Evolutionary conservation across 1,140 invertebrate genomes (phyloP), one percentile per base, ranked within the genome.

Genomic region (Charaxes varanes): DNA sequence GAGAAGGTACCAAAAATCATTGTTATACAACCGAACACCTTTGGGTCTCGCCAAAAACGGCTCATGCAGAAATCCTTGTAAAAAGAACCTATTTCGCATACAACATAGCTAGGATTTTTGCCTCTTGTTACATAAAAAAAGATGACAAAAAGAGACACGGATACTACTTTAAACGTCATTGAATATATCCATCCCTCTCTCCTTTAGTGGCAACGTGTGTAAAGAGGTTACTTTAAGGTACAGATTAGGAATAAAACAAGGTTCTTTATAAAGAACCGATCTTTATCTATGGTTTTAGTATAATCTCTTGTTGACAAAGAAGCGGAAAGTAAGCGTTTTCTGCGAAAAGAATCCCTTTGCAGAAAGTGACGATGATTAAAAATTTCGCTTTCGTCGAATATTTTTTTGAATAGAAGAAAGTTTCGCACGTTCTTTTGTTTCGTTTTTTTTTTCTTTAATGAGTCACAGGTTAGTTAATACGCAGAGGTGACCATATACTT

Each of bases 261-360:
- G 19, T 12, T 27, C 18, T 44, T 44, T 32, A 33, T 28, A 18
- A 41, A 44, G 26, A 27, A 28, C 22, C 12, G 41, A 36, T 36
- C 52, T 43, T 38, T 63, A 67, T 69, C 59, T 55, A 38, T 24
- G 58, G 67, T 47, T 64, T 69, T 62, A 51, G 56, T 60, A 70
- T 78, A 78, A 78, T 74, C 73, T 76, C 70, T 72, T 78, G 73
- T 78, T 74, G 73, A 68, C 59, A 59, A 55, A 55, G 46, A 63
- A 57, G 62, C 60, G 58, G 41, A 43, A 49, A 49, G 47, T 38
- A 59, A 49, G 51, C 22, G 55, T 57, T 62, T 72, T 67, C 65
- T 27, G 26, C 33, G 64, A 76, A 44, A 44, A 24, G 15, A 44
- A 11, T 21, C 31, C 41, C 31, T 31, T 28, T 19, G n/a, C n/a